Percentiles rank a stretch among this genome's conserved stretches.
Evolutionary conservation across 1,140 invertebrate genomes (phyloP).

Genomic region (Eufriesea mexicana): DNA sequence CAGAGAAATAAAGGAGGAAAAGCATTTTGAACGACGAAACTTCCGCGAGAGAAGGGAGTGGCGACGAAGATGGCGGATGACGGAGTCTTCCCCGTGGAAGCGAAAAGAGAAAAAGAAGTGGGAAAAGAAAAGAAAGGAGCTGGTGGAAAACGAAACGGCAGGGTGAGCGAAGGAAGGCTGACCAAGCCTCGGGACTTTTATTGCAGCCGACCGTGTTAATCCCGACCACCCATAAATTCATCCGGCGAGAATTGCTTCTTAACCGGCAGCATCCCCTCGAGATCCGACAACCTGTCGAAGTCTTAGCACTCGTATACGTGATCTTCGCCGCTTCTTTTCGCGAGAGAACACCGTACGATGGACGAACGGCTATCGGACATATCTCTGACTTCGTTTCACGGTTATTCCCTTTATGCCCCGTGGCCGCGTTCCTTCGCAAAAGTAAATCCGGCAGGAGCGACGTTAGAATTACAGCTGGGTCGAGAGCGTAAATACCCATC

Average conservation of each 20-base stretch:
- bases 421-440: too few species aligned
- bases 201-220: constrained; percentile 71
- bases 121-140: not conserved
- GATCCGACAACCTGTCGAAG: constrained; percentile 61
- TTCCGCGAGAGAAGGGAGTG: constrained; percentile 7
- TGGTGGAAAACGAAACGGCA: too few species aligned
- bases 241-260: constrained; percentile 72
- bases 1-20: constrained; percentile 21
- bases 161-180: not conserved
- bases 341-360: not conserved
- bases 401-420: too few species aligned
- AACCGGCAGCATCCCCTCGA: constrained; percentile 57
- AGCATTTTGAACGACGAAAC: constrained; percentile 32
- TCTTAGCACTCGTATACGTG: constrained; percentile 62
- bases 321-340: constrained; percentile 8
- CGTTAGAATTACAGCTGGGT: not conserved
- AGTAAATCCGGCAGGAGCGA: not conserved
- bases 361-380: not conserved
- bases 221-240: constrained; percentile 73
- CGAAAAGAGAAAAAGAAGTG: constrained; percentile 13
- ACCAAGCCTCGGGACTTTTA: constrained; percentile 68
- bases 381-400: not conserved
- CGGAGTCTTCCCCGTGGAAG: not conserved
- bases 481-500: constrained; percentile 21
- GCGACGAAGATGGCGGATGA: not conserved